Evolutionary conservation across 2,888 invertebrate species (phyloP).

Genomic region (Charanyca ferruginea): DNA sequence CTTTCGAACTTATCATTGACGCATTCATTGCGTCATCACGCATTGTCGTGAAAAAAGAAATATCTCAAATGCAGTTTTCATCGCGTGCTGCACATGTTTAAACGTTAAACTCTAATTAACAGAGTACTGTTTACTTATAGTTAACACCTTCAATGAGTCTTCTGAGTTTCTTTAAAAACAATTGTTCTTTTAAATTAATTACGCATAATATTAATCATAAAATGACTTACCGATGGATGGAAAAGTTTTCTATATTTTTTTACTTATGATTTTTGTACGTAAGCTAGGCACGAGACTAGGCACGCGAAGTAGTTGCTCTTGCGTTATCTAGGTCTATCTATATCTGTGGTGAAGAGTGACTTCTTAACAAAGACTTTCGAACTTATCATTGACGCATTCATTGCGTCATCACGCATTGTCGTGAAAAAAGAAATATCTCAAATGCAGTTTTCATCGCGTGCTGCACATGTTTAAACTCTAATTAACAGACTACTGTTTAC

Average conservation of each 20-base stretch:
- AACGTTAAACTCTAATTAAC: constrained; percentile 34
- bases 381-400: too few relatives aligned
- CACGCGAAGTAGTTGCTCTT: too few relatives aligned
- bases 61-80: neutral
- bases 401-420: neutral
- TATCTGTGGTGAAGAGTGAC: too few relatives aligned
- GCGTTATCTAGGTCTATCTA: too few relatives aligned
- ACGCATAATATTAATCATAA: too few relatives aligned
- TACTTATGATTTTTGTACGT: too few relatives aligned
- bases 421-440: neutral
- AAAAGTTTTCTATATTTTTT: too few relatives aligned
- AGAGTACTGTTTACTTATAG: constrained; percentile 42
- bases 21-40: too few relatives aligned
- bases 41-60: neutral
- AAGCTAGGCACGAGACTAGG: too few relatives aligned
- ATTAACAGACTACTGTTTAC: constrained; percentile 39
- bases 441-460: constrained; percentile 24
- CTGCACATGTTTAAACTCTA: constrained; percentile 27
- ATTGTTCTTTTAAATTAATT: too few relatives aligned
- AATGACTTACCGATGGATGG: too few relatives aligned
- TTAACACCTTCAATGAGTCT: constrained; percentile 57
- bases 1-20: neutral
- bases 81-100: constrained; percentile 35
- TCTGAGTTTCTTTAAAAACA: too few relatives aligned
- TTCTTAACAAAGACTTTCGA: constrained; percentile 17